These are phyloP conservation scores for Sarcophaga bullata DNA, from an alignment of 1,140 invertebrate genomes.

Conservation along the genomic window DNA sequence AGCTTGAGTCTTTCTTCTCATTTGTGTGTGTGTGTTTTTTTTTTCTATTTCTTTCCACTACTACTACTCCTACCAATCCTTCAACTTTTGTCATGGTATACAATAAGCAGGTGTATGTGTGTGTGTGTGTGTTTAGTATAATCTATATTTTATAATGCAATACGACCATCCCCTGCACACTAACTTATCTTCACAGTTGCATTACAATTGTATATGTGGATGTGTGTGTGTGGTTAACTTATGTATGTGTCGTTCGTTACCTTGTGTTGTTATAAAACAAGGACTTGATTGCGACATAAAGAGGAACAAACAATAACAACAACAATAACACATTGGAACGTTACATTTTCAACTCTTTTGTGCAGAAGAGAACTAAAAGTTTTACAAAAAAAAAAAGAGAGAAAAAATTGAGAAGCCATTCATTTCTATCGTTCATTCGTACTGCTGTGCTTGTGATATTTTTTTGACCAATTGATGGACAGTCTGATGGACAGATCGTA, in stretches of 20 bases:
- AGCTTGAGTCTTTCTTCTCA: slow-evolving; percentile 14
- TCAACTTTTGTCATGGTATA: neutral
- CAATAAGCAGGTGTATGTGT: neutral
- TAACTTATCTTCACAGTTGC: neutral
- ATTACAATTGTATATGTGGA: too few relatives aligned
- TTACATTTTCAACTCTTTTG: slow-evolving; percentile 9
- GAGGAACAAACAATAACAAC: slow-evolving; percentile 17
- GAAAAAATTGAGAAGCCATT: slow-evolving; percentile 27
- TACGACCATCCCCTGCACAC: neutral
- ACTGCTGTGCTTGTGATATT: slow-evolving; percentile 8
- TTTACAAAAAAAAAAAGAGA: neutral
- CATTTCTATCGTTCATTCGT: neutral
- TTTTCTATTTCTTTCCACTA: neutral
- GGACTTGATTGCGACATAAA: slow-evolving; percentile 36
- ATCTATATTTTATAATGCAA: slow-evolving; percentile 26
- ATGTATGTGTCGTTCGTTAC: neutral
- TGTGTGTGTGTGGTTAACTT: neutral
- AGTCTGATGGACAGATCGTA: slow-evolving; percentile 39
- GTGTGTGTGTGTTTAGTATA: slow-evolving; percentile 5
- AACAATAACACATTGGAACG: neutral
- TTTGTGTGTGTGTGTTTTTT: neutral
- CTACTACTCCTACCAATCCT: neutral
- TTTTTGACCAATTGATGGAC: slow-evolving; percentile 39
- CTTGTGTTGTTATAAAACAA: slow-evolving; percentile 26
- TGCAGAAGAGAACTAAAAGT: neutral